These are phyloP conservation scores for Cremastinae sp. DNA, from an alignment of 2,888 invertebrate species.

Conservation along the genomic window DNA sequence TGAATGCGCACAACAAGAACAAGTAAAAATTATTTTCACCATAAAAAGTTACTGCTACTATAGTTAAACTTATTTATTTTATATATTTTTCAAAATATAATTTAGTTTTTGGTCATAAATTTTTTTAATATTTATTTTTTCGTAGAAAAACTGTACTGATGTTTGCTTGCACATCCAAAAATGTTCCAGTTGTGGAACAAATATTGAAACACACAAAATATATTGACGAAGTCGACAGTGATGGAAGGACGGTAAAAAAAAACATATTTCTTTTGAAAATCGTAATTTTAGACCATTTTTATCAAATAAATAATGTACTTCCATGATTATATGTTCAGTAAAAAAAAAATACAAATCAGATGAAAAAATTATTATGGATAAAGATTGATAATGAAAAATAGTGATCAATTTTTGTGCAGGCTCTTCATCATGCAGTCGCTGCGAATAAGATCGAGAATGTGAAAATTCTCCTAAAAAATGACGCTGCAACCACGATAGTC, in stretches of 20 bases:
- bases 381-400: neutral
- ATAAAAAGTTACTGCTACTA: neutral
- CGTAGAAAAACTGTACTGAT: conserved; percentile 85
- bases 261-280: no score
- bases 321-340: neutral
- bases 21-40: conserved; percentile 64
- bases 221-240: conserved; percentile 83
- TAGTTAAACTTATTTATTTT: conserved; percentile 4
- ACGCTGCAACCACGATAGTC: conserved; percentile 81
- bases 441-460: conserved; percentile 83
- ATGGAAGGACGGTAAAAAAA: conserved; percentile 84
- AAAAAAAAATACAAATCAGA: neutral
- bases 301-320: neutral
- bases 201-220: conserved; percentile 82
- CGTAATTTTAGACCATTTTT: neutral
- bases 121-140: conserved; percentile 24
- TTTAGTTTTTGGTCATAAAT: no score
- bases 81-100: conserved; percentile 16
- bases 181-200: conserved; percentile 81
- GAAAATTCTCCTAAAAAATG: conserved; percentile 82
- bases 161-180: conserved; percentile 84
- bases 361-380: no score
- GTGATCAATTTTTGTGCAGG: conserved; percentile 77
- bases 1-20: conserved; percentile 82
- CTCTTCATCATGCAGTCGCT: conserved; percentile 84